phyloP scores from a whole-genome alignment of 92 coral and sea anemone species.

The Zoanthus sociatus region DNA sequence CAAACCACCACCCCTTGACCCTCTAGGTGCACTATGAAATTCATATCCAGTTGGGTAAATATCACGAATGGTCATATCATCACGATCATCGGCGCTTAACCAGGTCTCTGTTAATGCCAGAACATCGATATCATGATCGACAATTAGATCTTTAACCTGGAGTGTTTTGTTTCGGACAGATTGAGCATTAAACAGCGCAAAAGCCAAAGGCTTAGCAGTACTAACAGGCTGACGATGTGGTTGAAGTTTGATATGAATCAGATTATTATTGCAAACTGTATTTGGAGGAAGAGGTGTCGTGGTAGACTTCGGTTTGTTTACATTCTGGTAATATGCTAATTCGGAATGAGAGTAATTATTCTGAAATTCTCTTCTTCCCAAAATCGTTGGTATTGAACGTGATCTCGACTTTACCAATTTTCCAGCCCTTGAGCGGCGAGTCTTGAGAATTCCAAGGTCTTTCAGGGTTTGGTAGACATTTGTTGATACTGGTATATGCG shows the following conservation, averaged over 20 bases:
- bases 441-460: slow-evolving; percentile 5
- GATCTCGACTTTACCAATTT: not conserved
- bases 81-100: slow-evolving; percentile 32
- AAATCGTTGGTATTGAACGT: slow-evolving; percentile 1
- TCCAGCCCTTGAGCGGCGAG: slow-evolving; percentile 12
- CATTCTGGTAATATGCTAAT: slow-evolving; percentile 8
- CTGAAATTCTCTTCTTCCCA: slow-evolving; percentile 11
- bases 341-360: not conserved
- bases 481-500: slow-evolving; percentile 7
- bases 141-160: slow-evolving; percentile 33
- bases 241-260: slow-evolving; percentile 4
- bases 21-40: slow-evolving; percentile 31
- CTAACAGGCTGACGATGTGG: slow-evolving; percentile 20
- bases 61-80: slow-evolving; percentile 13
- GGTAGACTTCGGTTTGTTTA: slow-evolving; percentile 24
- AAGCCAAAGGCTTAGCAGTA: slow-evolving; percentile 26
- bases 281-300: slow-evolving; percentile 25
- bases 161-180: slow-evolving; percentile 42
- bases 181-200: slow-evolving; percentile 21
- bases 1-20: slow-evolving; percentile 35
- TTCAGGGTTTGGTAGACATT: not conserved
- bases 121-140: slow-evolving; percentile 37
- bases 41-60: slow-evolving; percentile 34
- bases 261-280: slow-evolving; percentile 23
- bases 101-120: slow-evolving; percentile 34